These are phyloP conservation scores for Sacculina carcini DNA, from an alignment of 2,888 invertebrate species.

Conservation along the genomic window DNA sequence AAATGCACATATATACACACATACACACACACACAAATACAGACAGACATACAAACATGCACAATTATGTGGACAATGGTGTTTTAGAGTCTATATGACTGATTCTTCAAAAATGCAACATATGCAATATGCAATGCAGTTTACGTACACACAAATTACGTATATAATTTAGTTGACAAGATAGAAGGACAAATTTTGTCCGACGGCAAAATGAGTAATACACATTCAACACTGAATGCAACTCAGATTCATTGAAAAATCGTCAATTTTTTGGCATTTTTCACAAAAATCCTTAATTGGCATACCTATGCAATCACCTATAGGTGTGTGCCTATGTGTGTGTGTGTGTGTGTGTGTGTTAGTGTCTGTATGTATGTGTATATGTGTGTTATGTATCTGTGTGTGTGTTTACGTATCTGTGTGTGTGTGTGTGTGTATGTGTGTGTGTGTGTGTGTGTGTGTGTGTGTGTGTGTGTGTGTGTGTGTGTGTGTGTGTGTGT, in stretches of 20 bases:
- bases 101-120: too few relatives aligned
- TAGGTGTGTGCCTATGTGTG: background rate
- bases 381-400: too few relatives aligned
- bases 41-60: too few relatives aligned
- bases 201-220: background rate
- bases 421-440: too few relatives aligned
- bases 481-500: background rate
- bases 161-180: background rate
- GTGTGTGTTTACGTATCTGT: too few relatives aligned
- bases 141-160: background rate
- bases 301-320: background rate
- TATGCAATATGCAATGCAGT: background rate
- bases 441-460: too few relatives aligned
- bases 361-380: too few relatives aligned
- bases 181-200: background rate
- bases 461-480: background rate
- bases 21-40: too few relatives aligned
- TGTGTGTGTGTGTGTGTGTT: too few relatives aligned
- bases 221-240: background rate
- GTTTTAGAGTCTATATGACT: too few relatives aligned
- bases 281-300: background rate
- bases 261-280: background rate
- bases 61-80: background rate
- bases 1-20: constrained; percentile 1
- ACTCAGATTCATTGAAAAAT: background rate